Conservation (phyloP, 2,113 vertebrate genomes). For the Chlamydotis undulata region DNA sequence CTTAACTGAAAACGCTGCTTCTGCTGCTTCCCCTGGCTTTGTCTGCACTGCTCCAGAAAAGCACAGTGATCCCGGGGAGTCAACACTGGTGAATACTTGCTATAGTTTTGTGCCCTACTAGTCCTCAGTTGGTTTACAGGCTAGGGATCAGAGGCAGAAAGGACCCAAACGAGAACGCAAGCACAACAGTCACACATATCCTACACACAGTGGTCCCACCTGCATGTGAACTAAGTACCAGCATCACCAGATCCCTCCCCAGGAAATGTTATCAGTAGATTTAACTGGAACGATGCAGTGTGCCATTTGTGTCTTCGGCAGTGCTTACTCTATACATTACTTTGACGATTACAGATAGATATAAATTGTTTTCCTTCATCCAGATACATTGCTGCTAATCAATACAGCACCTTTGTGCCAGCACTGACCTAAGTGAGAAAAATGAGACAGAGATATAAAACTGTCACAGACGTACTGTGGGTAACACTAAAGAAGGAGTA, state of each 20-base stretch:
- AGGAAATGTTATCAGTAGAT: not conserved
- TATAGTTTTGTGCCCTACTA: not conserved
- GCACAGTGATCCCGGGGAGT: not conserved
- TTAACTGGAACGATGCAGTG: not conserved
- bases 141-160: not conserved
- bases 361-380: not conserved
- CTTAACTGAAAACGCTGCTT: not conserved
- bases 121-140: not conserved
- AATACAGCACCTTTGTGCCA: not conserved
- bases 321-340: not conserved
- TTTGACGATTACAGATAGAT: not conserved
- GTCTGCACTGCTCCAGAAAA: not conserved
- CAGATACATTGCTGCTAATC: not conserved
- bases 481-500: not conserved
- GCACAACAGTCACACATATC: not conserved
- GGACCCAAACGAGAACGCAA: not conserved
- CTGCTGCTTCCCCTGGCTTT: not conserved
- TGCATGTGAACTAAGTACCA: not conserved
- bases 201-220: not conserved
- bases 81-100: not conserved
- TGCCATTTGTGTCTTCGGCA: not conserved
- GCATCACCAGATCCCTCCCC: not conserved
- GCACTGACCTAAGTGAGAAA: not conserved
- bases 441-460: not conserved
- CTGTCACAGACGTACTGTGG: accelerated